Percentiles rank a stretch among this genome's conserved stretches.
phyloP scores from a whole-genome alignment of 2,797 vertebrate genomes.

The Nyctibius grandis region DNA sequence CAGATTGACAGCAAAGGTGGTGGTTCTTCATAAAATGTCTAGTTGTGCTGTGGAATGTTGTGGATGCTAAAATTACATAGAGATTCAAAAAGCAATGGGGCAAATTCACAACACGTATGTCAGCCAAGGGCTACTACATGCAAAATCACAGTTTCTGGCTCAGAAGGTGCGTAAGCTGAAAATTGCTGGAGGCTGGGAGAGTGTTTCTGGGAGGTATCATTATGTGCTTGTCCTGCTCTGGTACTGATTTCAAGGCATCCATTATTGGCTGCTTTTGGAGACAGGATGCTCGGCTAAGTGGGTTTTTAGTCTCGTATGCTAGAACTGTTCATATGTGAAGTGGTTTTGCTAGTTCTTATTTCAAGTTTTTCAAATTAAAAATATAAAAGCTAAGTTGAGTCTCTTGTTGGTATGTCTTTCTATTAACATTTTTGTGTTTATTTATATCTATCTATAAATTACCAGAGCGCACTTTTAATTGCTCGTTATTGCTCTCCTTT shows the following conservation, averaged over 20 bases:
- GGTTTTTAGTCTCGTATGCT: background rate
- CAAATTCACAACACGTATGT: background rate
- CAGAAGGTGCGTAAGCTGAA: background rate
- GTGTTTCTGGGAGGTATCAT: background rate
- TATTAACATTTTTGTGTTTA: background rate
- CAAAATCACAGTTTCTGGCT: background rate
- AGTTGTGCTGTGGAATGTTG: background rate
- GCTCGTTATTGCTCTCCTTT: background rate
- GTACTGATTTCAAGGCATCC: background rate
- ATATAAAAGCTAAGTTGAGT: background rate
- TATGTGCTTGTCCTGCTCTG: background rate
- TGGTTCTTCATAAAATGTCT: background rate
- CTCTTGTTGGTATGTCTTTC: background rate
- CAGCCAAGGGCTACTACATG: background rate
- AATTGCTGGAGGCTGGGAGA: background rate
- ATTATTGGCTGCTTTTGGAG: background rate
- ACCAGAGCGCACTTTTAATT: background rate
- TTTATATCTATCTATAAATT: background rate
- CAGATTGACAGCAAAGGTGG: background rate
- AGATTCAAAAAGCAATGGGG: background rate
- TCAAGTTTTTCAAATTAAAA: background rate
- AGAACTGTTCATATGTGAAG: background rate
- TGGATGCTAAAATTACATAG: background rate
- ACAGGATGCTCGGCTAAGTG: background rate
- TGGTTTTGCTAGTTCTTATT: background rate